These are phyloP conservation scores for Macquaria ambigua DNA, from an alignment of 2,113 vertebrate species.

Conservation along the genomic window DNA sequence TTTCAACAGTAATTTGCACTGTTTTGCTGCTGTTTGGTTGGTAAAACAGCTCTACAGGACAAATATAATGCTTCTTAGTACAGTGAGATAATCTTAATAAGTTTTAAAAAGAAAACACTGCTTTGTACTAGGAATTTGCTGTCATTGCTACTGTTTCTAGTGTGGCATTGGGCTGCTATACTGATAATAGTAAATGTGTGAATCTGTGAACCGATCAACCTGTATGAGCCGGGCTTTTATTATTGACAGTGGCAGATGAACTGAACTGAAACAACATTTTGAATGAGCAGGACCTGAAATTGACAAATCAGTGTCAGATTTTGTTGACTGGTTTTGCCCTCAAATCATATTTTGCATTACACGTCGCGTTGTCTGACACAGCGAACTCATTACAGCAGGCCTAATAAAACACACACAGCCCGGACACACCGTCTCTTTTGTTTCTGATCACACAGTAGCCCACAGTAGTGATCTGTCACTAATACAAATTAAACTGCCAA, in stretches of 20 bases:
- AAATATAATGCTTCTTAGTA: neutral
- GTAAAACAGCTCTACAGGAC: too few species aligned
- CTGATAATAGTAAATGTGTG: neutral
- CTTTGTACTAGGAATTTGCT: neutral
- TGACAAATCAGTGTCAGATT: neutral
- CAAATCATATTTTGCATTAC: neutral
- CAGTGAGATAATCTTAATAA: neutral
- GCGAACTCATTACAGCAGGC: neutral
- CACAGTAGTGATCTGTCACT: neutral
- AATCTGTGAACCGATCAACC: neutral
- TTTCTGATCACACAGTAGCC: neutral
- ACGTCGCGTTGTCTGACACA: neutral
- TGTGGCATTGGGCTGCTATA: too few species aligned
- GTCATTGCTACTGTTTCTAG: neutral
- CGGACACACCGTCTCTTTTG: neutral
- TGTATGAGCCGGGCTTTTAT: neutral
- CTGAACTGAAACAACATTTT: neutral
- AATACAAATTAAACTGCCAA: conserved; percentile 11
- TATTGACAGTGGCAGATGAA: neutral
- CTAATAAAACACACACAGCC: conserved; percentile 5
- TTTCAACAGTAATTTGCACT: neutral
- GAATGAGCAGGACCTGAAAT: neutral
- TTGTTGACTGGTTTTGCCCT: neutral
- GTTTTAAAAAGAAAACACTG: too few species aligned
- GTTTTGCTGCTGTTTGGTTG: neutral